A percentile compares a stretch with the other conserved stretches of the same genome.
phyloP scores from a whole-genome alignment of 2,888 invertebrate genomes.

The Tipula confusa region DNA sequence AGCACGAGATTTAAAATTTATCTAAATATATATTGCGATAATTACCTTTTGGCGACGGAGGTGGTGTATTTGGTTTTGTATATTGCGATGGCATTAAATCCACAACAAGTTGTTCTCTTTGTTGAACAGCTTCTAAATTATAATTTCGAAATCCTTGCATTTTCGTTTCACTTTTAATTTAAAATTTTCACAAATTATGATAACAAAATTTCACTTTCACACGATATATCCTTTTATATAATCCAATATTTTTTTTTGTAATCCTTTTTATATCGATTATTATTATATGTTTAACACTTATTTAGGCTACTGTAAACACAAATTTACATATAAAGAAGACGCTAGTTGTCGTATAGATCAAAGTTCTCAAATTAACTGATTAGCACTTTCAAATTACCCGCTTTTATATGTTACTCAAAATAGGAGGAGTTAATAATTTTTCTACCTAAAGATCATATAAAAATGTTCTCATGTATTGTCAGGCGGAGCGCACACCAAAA shows the following conservation, averaged over 20 bases:
- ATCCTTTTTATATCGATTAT: background rate
- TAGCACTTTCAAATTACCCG: slow-evolving; percentile 32
- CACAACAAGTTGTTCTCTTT: slow-evolving; percentile 53
- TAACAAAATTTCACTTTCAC: background rate
- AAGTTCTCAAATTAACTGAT: slow-evolving; percentile 31
- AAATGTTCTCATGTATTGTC: background rate
- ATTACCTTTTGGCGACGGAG: slow-evolving; percentile 53
- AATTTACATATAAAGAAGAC: background rate
- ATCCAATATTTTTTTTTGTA: background rate
- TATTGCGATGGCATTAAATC: slow-evolving; percentile 58
- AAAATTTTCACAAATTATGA: background rate
- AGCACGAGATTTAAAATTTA: slow-evolving; percentile 41
- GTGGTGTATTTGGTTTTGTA: slow-evolving; percentile 51
- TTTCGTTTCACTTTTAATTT: slow-evolving; percentile 36
- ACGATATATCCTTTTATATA: background rate
- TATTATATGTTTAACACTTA: background rate
- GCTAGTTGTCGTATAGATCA: background rate
- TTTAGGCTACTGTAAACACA: background rate
- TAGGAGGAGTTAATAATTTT: background rate
- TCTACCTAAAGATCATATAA: background rate
- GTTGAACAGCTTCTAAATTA: slow-evolving; percentile 44
- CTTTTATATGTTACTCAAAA: slow-evolving; percentile 15
- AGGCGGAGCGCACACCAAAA: background rate
- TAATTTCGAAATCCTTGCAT: slow-evolving; percentile 52
- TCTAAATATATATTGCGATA: background rate